Percentiles rank a stretch among this genome's conserved stretches.
phyloP scores from a whole-genome alignment of 1,140 invertebrate species.

The Zaprionus vittiger region DNA sequence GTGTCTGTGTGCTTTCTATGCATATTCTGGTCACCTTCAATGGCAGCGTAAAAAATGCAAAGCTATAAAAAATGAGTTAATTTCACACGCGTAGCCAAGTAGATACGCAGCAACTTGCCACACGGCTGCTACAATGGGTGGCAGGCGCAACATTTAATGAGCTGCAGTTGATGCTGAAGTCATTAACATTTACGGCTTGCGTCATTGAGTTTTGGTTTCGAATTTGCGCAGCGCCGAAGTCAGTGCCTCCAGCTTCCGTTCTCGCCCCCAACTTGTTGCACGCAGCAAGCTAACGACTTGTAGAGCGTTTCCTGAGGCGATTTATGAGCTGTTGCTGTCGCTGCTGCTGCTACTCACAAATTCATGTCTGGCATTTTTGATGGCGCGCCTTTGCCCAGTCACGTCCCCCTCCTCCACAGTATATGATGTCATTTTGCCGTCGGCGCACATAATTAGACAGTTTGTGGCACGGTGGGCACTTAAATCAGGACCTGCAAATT shows the following conservation, averaged over 20 bases:
- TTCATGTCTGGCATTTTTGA: slow-evolving; percentile 45
- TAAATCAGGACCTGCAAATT: slow-evolving; percentile 32
- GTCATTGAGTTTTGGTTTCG: slow-evolving; percentile 55
- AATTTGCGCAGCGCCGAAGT: slow-evolving; percentile 14
- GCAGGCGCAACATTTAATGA: slow-evolving; percentile 51
- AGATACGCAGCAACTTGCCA: too few relatives aligned
- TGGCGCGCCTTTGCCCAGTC: slow-evolving; percentile 7
- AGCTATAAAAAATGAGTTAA: slow-evolving; percentile 40
- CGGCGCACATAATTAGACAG: slow-evolving; percentile 48
- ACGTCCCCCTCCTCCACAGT: background rate
- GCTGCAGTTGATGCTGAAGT: slow-evolving; percentile 51
- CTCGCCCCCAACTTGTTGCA: slow-evolving; percentile 60
- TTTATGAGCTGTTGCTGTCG: slow-evolving; percentile 21
- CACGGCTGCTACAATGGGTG: slow-evolving; percentile 33
- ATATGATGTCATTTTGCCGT: slow-evolving; percentile 44
- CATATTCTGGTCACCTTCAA: slow-evolving; percentile 28
- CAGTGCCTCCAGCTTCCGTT: background rate
- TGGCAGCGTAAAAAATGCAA: slow-evolving; percentile 23
- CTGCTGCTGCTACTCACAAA: slow-evolving; percentile 33
- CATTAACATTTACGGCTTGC: slow-evolving; percentile 67
- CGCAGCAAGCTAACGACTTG: slow-evolving; percentile 13
- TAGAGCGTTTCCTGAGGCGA: slow-evolving; percentile 10
- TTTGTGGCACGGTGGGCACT: slow-evolving; percentile 8
- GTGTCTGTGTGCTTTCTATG: background rate
- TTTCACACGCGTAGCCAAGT: slow-evolving; percentile 1